Evolutionary conservation across 2,888 invertebrate genomes (phyloP).

Genomic region (Cylindroiulus punctatus): DNA sequence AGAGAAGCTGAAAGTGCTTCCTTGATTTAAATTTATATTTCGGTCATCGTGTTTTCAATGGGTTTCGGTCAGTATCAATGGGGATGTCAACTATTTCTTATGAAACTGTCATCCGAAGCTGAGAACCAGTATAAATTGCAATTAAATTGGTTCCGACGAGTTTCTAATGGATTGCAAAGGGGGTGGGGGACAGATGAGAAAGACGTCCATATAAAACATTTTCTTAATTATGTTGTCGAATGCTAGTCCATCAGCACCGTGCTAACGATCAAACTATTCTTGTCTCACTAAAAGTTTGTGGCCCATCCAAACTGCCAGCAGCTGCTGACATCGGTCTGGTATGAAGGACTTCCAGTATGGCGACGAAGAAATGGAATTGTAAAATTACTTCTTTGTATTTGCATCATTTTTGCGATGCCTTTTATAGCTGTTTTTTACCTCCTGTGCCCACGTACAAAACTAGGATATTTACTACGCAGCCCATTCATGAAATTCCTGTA

Average conservation of each 20-base stretch:
- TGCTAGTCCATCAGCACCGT: background rate
- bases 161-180: background rate
- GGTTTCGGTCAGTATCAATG: background rate
- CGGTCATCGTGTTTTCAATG: background rate
- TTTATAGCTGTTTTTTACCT: conserved; percentile 69
- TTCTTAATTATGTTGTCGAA: background rate
- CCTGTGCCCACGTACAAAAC: conserved; percentile 67
- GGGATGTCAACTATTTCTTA: background rate
- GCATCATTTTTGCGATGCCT: conserved; percentile 67
- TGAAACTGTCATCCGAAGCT: background rate
- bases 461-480: conserved; percentile 69
- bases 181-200: background rate
- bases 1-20: background rate
- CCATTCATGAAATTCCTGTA: conserved; percentile 72
- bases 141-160: background rate
- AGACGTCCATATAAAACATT: background rate
- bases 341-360: conserved; percentile 70
- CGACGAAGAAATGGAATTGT: conserved; percentile 66
- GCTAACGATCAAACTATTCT: conserved; percentile 54
- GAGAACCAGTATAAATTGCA: background rate
- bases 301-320: conserved; percentile 72
- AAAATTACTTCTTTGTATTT: conserved; percentile 67
- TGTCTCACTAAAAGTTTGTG: conserved; percentile 67
- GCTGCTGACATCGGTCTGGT: conserved; percentile 70
- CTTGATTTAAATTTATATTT: background rate